These are phyloP conservation scores for Drosophila melanica DNA, from an alignment of 1,140 invertebrate species.

Conservation along the genomic window DNA sequence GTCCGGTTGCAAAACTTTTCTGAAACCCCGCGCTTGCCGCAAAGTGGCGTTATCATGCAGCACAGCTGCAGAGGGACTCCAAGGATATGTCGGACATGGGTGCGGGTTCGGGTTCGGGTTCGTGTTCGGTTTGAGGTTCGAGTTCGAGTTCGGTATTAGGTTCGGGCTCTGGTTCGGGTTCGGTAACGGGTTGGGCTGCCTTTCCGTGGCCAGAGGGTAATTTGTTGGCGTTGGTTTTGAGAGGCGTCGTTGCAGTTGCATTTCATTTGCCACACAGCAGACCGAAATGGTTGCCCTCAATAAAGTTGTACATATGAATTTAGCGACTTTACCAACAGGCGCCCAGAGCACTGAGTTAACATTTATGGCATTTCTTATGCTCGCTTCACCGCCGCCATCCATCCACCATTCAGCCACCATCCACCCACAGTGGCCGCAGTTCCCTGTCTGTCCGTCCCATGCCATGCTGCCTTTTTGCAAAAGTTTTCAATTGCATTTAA, in stretches of 20 bases:
- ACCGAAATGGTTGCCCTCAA: slow-evolving; percentile 44
- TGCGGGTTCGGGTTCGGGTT: background rate
- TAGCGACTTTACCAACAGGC: slow-evolving; percentile 35
- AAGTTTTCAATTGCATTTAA: slow-evolving; percentile 77
- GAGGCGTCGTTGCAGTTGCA: slow-evolving; percentile 38
- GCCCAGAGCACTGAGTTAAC: slow-evolving; percentile 25
- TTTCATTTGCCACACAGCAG: slow-evolving; percentile 15
- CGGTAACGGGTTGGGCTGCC: background rate
- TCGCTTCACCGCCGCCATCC: slow-evolving; percentile 11
- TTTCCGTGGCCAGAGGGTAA: slow-evolving; percentile 31
- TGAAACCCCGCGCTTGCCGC: slow-evolving; percentile 11
- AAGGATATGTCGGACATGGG: background rate
- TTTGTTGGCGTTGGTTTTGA: slow-evolving; percentile 51
- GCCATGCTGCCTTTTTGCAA: slow-evolving; percentile 32
- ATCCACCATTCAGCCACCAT: background rate
- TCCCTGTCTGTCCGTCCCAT: background rate
- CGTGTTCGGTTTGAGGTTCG: background rate
- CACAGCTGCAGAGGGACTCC: slow-evolving; percentile 1
- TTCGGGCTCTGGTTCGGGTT: background rate
- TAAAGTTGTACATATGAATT: slow-evolving; percentile 73
- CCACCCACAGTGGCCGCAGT: no score
- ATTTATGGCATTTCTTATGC: slow-evolving; percentile 69
- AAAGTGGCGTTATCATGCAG: slow-evolving; percentile 33
- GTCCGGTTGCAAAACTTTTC: slow-evolving; percentile 62
- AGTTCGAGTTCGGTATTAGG: no score